These are phyloP conservation scores for Pogonocichla stellata DNA, from an alignment of 2,113 vertebrate species.

Conservation along the genomic window DNA sequence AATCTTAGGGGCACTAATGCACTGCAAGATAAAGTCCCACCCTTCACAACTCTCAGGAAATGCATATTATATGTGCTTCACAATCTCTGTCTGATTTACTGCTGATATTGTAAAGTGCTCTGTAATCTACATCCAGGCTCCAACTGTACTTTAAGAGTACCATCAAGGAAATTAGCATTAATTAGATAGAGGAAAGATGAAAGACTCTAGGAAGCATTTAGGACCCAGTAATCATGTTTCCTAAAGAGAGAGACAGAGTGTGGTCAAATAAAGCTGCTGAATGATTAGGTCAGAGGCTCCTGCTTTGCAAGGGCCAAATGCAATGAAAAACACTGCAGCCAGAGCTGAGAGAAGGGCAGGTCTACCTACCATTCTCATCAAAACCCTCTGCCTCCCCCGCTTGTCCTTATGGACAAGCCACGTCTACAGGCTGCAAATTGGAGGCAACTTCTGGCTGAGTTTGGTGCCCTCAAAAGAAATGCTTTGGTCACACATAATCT, in stretches of 20 bases:
- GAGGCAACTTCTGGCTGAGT: background rate
- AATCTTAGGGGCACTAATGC: slow-evolving; percentile 35
- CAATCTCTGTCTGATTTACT: slow-evolving; percentile 40
- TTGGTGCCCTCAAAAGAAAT: background rate
- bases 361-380: background rate
- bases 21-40: slow-evolving; percentile 41
- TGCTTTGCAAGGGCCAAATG: slow-evolving; percentile 1
- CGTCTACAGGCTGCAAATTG: fast-evolving
- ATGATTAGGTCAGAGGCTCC: slow-evolving; percentile 29
- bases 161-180: slow-evolving; percentile 56
- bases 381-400: background rate
- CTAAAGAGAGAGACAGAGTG: slow-evolving; percentile 5
- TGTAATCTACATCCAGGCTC: slow-evolving; percentile 52
- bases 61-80: background rate
- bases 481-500: background rate
- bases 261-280: slow-evolving; percentile 35
- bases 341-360: background rate
- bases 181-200: slow-evolving; percentile 65
- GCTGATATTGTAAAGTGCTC: slow-evolving; percentile 41
- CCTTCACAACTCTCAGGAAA: slow-evolving; percentile 44
- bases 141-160: slow-evolving; percentile 15
- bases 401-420: background rate
- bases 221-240: slow-evolving; percentile 44
- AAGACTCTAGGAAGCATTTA: slow-evolving; percentile 57
- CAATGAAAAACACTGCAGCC: background rate